phyloP scores from a whole-genome alignment of 2,113 vertebrate genomes.

The Pollimyrus isidori region DNA sequence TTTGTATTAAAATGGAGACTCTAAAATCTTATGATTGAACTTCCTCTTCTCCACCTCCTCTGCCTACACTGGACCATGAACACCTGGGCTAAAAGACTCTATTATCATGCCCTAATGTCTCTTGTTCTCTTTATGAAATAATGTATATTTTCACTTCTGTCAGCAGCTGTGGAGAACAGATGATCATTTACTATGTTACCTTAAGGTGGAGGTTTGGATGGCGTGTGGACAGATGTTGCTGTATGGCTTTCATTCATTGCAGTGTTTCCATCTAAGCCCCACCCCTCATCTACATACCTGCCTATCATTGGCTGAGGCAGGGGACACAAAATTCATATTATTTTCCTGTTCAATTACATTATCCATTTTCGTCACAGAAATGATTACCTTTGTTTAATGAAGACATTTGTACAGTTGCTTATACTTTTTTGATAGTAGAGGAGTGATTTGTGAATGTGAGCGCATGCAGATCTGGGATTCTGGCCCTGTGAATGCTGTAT shows the following conservation, averaged over 20 bases:
- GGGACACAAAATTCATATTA: background rate
- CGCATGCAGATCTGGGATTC: background rate
- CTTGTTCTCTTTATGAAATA: background rate
- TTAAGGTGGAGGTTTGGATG: background rate
- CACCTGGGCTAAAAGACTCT: background rate
- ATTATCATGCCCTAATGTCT: background rate
- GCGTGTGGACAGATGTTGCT: background rate
- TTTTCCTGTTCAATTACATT: background rate
- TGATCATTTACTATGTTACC: background rate
- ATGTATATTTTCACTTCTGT: background rate
- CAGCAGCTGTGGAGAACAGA: constrained; percentile 1
- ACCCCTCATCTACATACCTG: background rate
- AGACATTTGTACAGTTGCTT: background rate
- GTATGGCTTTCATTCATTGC: no score
- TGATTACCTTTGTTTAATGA: background rate
- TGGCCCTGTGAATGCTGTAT: background rate
- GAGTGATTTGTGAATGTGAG: background rate
- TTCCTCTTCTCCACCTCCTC: background rate
- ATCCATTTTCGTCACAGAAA: background rate
- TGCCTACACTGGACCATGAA: background rate
- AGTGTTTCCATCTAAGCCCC: background rate
- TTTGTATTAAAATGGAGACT: background rate
- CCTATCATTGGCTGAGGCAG: background rate
- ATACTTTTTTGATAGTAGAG: background rate
- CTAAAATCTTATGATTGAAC: background rate